Evolutionary conservation across 2,113 vertebrate species (phyloP), one percentile per base, ranked within the genome.

Genomic region (Manacus vitellinus): DNA sequence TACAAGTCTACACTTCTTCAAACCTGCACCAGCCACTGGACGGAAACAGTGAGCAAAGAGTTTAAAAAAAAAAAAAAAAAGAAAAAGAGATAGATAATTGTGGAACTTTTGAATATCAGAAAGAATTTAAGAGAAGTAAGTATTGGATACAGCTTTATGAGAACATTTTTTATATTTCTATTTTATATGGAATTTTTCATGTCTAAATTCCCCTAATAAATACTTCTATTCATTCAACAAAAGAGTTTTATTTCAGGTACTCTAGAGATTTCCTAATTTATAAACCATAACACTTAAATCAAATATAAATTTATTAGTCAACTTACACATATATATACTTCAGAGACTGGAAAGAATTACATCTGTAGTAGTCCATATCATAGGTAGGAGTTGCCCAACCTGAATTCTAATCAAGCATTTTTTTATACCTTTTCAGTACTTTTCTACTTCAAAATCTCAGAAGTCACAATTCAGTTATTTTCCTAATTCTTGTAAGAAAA

Each of bases 301-400:
- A 70, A 84, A 79, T 27, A 51, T 37, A 51, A 46, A 15, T 43
- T 33, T 70, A 18, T 70, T 67, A 46, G n/a, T 75, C 49, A 35
- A 41, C 20, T 84, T 52, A 61, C 3, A 33, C 0, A 1, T 23
- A 49, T 46, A 37, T 8, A 5, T 51, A 30, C 6, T 14, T 56
- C 18, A 39, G 23, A 39, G 21, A 52, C 4, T 27, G 52, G 35
- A 58, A 76, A 54, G 5, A 56, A 73, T 70, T 52, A 55, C 0
- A 0, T n/a, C 13, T 71, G 20, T 27, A 14, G 7, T 35, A 87
- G 11, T 28, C 31, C 47, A n/a, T 5, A 18, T 3, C 9, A n/a
- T 3, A 3, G 2, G 4, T n/a, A 56, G 8, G 24, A 56, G 7
- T 55, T 87, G 71, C 33, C 20, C 51, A 51, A 9, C 1, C 8